Evolutionary conservation across 2,797 vertebrate genomes (phyloP), one percentile per base, ranked within the genome.

Genomic region (Tokudaia tokunoshimensis): DNA sequence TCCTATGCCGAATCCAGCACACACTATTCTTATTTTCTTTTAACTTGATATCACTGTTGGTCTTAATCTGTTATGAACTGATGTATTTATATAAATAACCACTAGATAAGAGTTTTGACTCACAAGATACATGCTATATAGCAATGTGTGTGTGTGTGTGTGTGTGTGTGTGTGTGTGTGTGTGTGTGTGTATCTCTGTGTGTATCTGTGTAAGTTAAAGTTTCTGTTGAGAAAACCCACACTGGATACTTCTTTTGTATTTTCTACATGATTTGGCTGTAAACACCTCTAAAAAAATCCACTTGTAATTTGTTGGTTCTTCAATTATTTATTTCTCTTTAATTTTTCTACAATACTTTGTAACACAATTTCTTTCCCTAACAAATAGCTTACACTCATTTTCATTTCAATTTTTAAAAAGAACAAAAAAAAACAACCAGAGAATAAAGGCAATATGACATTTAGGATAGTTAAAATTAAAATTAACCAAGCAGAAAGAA

Each of bases 291-390:
- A 93, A 91, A 10, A 67, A 86, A 10, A 63, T 65, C 47, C 47
- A 83, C 9, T 84, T 76, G 70, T 0, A 63, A 88, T 75, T 26
- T 6, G 7, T 9, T 85, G 26, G 6, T 44, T 59, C 20, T 26
- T 19, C 7, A 89, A 41, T 89, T 96, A 81, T 83, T 93, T 34
- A 89, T 85, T 89, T 13, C 22, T 61, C 91, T 37, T 96, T 87
- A 74, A 76, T 84, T 17, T 82, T 34, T 92, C 0, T 70, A 26
- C 26, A 52, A 3, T 76, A 90, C 7, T 10, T 70, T 70, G 57
- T 17, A 78, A 52, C 47, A 11, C 6, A 59, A 31, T 52, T 89
- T 94, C 26, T 92, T 84, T 26, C 81, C 14, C 20, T 95, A 85
- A 74, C 76, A 81, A 94, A 70, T 87, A 63, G 80, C n/a, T 74